Conservation (phyloP, 2,797 vertebrate species). For the Sebastes umbrosus region DNA sequence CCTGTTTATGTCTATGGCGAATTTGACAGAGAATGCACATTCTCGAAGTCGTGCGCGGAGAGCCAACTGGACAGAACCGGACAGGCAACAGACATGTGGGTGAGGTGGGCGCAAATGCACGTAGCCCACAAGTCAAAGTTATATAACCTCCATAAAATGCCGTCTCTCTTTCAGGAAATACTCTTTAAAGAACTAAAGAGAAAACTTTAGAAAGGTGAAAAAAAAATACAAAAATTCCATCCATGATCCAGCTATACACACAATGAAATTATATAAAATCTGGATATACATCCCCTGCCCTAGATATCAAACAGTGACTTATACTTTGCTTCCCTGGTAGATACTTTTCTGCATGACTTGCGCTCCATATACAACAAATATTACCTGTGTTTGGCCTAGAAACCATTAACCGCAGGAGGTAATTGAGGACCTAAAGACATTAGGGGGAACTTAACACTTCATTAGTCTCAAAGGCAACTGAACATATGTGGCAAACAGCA, state of each 20-base stretch:
- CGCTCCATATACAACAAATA: slow-evolving; percentile 29
- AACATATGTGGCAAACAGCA: slow-evolving; percentile 52
- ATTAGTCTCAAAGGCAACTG: slow-evolving; percentile 63
- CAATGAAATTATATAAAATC: neutral
- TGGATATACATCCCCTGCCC: neutral
- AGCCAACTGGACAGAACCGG: slow-evolving; percentile 45
- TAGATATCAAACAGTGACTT: neutral
- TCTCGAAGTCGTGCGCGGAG: slow-evolving; percentile 30
- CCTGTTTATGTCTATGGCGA: slow-evolving; percentile 70
- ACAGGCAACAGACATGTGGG: slow-evolving; percentile 54
- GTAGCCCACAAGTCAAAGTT: slow-evolving; percentile 56
- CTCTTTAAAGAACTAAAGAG: neutral
- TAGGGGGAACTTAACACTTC: slow-evolving; percentile 56
- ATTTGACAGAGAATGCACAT: slow-evolving; percentile 64
- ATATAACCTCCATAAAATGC: slow-evolving; percentile 56
- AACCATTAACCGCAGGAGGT: slow-evolving; percentile 51
- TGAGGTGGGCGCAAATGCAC: slow-evolving; percentile 48
- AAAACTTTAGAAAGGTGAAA: neutral
- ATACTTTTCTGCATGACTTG: slow-evolving; percentile 11
- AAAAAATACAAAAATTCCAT: neutral
- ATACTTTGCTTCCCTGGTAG: slow-evolving; percentile 11
- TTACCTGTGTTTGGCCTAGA: slow-evolving; percentile 43
- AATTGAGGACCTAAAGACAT: slow-evolving; percentile 48
- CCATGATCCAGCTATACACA: neutral
- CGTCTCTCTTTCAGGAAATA: slow-evolving; percentile 28